phyloP scores from a whole-genome alignment of 2,113 vertebrate genomes.

The Prunella fulvescens region DNA sequence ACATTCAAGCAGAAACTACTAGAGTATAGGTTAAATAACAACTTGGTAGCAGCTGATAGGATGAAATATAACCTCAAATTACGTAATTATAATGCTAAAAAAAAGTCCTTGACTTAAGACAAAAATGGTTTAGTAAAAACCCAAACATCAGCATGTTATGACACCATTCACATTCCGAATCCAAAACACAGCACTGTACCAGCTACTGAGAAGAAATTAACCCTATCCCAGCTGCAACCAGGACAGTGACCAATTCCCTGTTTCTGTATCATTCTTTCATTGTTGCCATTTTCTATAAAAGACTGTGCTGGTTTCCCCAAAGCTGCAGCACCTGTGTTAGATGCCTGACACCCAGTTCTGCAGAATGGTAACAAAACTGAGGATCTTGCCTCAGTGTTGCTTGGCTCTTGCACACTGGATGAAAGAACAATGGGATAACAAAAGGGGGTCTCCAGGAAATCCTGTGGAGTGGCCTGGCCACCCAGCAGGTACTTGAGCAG shows the following conservation, averaged over 20 bases:
- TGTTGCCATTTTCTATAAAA: background rate
- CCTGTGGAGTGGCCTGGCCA: background rate
- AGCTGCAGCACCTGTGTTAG: background rate
- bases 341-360: background rate
- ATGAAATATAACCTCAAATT: background rate
- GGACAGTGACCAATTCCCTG: background rate
- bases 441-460: background rate
- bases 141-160: background rate
- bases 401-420: background rate
- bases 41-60: background rate
- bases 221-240: background rate
- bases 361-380: background rate
- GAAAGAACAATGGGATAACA: background rate
- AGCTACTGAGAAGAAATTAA: background rate
- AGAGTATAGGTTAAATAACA: background rate
- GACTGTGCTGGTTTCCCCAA: background rate
- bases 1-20: background rate
- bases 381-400: background rate
- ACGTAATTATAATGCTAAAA: background rate
- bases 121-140: background rate
- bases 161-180: background rate
- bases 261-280: background rate
- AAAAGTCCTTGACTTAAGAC: background rate
- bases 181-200: background rate
- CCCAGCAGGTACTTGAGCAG: background rate